Percentiles rank a stretch among this genome's conserved stretches.
phyloP scores from a whole-genome alignment of 1,140 invertebrate species.

The Chrysopa pallens region DNA sequence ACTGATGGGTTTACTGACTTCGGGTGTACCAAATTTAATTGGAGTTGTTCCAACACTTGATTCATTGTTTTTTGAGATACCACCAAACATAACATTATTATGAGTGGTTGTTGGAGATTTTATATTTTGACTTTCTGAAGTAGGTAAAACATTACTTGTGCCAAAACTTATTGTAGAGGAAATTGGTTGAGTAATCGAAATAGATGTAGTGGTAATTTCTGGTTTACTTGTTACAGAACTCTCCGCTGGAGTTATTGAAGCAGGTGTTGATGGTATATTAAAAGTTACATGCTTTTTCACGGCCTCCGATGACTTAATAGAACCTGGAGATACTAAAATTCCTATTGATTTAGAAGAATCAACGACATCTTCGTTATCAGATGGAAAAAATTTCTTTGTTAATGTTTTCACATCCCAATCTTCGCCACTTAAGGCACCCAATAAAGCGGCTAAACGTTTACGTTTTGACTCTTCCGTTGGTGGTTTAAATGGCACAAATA shows the following conservation, averaged over 20 bases:
- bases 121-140: background rate
- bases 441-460: background rate
- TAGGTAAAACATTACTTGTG: background rate
- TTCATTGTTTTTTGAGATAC: background rate
- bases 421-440: background rate
- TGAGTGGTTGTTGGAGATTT: background rate
- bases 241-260: background rate
- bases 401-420: too few species aligned
- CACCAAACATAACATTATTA: background rate
- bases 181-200: background rate
- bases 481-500: constrained; percentile 10
- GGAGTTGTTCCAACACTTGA: background rate
- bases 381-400: too few species aligned
- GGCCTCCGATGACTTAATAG: too few species aligned
- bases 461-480: constrained; percentile 9
- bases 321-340: too few species aligned
- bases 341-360: too few species aligned
- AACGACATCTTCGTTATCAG: too few species aligned
- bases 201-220: background rate
- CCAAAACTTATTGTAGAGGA: too few species aligned
- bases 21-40: background rate
- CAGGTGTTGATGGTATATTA: constrained; percentile 4
- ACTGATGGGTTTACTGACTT: background rate
- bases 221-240: background rate
- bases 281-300: constrained; percentile 13